phyloP scores from a whole-genome alignment of 2,888 invertebrate species.

The Hecatera dysodea region DNA sequence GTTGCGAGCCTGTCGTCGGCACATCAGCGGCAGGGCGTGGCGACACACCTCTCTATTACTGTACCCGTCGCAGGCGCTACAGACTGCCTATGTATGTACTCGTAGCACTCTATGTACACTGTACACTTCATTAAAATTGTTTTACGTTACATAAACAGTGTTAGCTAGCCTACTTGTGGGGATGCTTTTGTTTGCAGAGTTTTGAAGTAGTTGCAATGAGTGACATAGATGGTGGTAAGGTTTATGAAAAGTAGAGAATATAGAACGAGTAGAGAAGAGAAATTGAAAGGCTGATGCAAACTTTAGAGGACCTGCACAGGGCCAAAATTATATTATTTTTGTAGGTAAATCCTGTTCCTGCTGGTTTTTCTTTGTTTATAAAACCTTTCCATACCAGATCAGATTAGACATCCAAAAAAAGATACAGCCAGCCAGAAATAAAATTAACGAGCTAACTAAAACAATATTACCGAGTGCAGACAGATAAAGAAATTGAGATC shows the following conservation, averaged over 20 bases:
- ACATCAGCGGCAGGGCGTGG: conserved; percentile 82
- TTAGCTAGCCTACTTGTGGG: conserved; percentile 13
- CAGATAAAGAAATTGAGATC: conserved; percentile 84
- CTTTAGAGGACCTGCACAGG: neutral
- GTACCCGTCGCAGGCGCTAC: conserved; percentile 68
- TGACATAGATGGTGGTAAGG: neutral
- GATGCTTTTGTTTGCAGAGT: conserved; percentile 11
- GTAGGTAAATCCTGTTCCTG: neutral
- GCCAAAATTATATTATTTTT: neutral
- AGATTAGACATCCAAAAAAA: conserved; percentile 6
- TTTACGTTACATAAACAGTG: conserved; percentile 45
- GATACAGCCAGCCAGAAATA: conserved; percentile 1
- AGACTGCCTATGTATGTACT: conserved; percentile 54
- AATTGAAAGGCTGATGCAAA: neutral
- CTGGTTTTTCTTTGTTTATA: neutral
- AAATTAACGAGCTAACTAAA: conserved; percentile 45
- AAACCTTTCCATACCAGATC: neutral
- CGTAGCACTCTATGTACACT: conserved; percentile 45
- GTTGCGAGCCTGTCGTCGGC: conserved; percentile 78
- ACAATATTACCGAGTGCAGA: conserved; percentile 64
- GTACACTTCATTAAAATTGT: conserved; percentile 72
- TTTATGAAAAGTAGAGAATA: neutral
- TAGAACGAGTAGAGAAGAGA: neutral
- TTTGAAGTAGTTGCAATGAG: neutral
- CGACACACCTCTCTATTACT: conserved; percentile 89